Percentiles rank a stretch among this genome's conserved stretches.
These are phyloP conservation scores for Alouatta palliata DNA, from an alignment of 2,113 vertebrate species.

Conservation along the genomic window DNA sequence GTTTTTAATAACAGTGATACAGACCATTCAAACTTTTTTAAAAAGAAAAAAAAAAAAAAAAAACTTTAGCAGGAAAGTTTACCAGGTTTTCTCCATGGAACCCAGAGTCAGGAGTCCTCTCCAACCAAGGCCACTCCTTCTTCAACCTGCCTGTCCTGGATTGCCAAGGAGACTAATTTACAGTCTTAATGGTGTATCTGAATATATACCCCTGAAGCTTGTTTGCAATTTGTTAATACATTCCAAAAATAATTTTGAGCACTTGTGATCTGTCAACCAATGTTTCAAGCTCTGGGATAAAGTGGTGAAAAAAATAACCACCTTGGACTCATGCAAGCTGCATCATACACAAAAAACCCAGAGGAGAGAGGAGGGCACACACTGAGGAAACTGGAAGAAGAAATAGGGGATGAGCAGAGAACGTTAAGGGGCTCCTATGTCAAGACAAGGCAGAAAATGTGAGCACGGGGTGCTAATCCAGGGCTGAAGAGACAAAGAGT, in stretches of 20 bases:
- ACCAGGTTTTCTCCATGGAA: neutral
- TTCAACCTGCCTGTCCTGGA: accelerated
- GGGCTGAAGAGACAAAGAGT: too few relatives aligned
- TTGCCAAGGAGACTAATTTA: neutral
- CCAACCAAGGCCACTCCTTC: neutral
- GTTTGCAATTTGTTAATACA: neutral
- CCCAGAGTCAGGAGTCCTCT: neutral
- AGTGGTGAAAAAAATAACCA: neutral
- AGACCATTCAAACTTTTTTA: neutral
- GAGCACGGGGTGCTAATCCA: too few relatives aligned
- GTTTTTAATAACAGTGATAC: neutral
- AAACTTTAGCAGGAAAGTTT: neutral
- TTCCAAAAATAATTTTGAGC: neutral
- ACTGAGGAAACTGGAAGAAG: neutral
- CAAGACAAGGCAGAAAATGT: neutral
- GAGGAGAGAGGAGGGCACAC: neutral
- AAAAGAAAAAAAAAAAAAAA: neutral
- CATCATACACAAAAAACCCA: neutral
- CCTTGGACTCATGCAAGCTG: neutral
- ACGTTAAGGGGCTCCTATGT: neutral
- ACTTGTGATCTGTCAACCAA: neutral
- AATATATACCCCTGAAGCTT: too few relatives aligned
- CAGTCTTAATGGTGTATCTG: accelerated
- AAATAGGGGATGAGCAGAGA: neutral
- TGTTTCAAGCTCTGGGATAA: neutral